A percentile compares a stretch with the other conserved stretches of the same genome.
phyloP scores from a whole-genome alignment of 2,888 invertebrate genomes.

The Mactromeris polynyma region DNA sequence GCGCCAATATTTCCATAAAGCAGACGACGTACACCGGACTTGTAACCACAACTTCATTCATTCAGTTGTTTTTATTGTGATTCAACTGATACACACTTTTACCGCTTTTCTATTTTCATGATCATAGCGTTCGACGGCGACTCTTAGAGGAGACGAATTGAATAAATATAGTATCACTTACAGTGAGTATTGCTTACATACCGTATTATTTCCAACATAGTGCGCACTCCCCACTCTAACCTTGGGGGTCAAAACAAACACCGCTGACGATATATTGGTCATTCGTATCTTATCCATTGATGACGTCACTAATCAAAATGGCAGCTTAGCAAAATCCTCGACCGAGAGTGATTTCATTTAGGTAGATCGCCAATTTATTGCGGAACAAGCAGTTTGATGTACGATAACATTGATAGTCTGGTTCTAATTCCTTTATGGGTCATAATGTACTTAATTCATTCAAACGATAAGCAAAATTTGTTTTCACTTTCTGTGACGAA shows the following conservation, averaged over 20 bases:
- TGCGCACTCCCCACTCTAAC: neutral
- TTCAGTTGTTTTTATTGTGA: neutral
- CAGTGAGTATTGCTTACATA: neutral
- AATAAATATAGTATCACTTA: neutral
- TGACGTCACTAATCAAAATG: slow-evolving; percentile 35
- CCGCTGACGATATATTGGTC: slow-evolving; percentile 29
- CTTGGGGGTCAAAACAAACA: slow-evolving; percentile 40
- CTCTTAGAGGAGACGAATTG: neutral
- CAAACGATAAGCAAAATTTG: slow-evolving; percentile 17
- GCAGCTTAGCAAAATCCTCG: slow-evolving; percentile 27
- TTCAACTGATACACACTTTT: neutral
- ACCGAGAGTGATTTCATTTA: slow-evolving; percentile 23
- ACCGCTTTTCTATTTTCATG: neutral
- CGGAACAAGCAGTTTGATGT: slow-evolving; percentile 24
- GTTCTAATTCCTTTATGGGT: slow-evolving; percentile 29
- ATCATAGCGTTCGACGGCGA: neutral
- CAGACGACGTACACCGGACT: neutral
- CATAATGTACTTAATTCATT: slow-evolving; percentile 27
- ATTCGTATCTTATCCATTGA: slow-evolving; percentile 33
- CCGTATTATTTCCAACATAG: neutral
- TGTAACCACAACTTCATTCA: neutral
- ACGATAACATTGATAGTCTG: slow-evolving; percentile 29
- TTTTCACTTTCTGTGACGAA: slow-evolving; percentile 20
- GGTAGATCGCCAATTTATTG: slow-evolving; percentile 34
- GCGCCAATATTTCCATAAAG: neutral